phyloP scores from a whole-genome alignment of 2,888 invertebrate species.

The Rhimphoctona megacephalus region DNA sequence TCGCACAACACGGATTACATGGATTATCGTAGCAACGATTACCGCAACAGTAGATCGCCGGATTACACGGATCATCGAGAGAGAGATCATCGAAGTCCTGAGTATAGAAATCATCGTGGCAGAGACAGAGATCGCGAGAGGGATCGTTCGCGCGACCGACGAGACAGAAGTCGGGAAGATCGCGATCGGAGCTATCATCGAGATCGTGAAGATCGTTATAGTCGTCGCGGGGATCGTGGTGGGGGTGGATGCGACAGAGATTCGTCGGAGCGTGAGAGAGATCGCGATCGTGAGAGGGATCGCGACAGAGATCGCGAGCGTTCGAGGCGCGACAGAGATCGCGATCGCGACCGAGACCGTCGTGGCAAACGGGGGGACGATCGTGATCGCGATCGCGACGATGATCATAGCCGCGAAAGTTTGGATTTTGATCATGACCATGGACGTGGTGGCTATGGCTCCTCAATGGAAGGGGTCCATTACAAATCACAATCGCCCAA shows the following conservation, averaged over 20 bases:
- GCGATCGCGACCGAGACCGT: constrained; percentile 79
- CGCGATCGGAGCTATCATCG: constrained; percentile 80
- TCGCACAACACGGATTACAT: constrained; percentile 76
- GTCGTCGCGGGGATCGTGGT: constrained; percentile 67
- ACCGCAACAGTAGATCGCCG: constrained; percentile 79
- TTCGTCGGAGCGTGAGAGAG: constrained; percentile 73
- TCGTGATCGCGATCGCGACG: constrained; percentile 81
- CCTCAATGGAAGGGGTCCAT: constrained; percentile 85
- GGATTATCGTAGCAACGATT: constrained; percentile 79
- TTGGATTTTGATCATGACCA: constrained; percentile 82
- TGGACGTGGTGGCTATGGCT: constrained; percentile 79
- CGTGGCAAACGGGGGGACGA: constrained; percentile 73
- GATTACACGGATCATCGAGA: constrained; percentile 80
- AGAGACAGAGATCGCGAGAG: constrained; percentile 69
- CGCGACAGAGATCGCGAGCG: constrained; percentile 79
- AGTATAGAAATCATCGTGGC: constrained; percentile 79
- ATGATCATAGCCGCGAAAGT: constrained; percentile 82
- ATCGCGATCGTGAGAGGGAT: constrained; percentile 77
- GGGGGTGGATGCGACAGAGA: constrained; percentile 68
- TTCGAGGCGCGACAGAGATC: constrained; percentile 80
- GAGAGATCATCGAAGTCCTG: constrained; percentile 80
- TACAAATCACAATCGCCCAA: constrained; percentile 87
- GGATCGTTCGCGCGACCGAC: constrained; percentile 78
- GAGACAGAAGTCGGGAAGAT: constrained; percentile 81
- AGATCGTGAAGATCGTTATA: constrained; percentile 78